Conservation (phyloP, 2,888 invertebrate species). For the Arge pagana region DNA sequence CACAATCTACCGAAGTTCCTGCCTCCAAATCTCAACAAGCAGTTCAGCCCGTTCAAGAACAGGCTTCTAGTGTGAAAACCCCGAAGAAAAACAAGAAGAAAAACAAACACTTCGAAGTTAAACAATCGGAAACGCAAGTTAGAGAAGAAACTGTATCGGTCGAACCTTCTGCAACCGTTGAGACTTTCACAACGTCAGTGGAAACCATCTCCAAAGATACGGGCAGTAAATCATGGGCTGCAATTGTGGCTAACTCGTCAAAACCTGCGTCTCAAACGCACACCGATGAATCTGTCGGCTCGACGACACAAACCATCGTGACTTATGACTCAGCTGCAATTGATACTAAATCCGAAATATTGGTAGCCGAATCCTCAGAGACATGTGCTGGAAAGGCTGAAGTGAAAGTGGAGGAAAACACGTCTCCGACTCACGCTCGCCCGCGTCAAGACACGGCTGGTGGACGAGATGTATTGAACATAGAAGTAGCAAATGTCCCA, state of each 20-base stretch:
- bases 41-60: conserved; percentile 6
- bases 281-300: conserved; percentile 40
- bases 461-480: conserved; percentile 9
- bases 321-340: not conserved
- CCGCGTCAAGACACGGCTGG: conserved; percentile 11
- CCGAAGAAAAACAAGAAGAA: conserved; percentile 28
- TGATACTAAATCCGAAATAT: conserved; percentile 1
- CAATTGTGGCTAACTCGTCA: conserved; percentile 63
- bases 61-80: conserved; percentile 15
- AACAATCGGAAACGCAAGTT: conserved; percentile 7
- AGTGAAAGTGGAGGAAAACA: conserved; percentile 7
- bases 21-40: not conserved
- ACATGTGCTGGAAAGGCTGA: conserved; percentile 1
- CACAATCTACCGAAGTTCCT: not conserved
- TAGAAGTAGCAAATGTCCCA: conserved; percentile 7
- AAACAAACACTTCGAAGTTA: conserved; percentile 21
- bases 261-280: conserved; percentile 53
- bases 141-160: conserved; percentile 1
- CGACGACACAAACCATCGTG: conserved; percentile 31
- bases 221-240: conserved; percentile 73
- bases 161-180: not conserved
- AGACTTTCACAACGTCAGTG: not conserved
- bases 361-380: not conserved
- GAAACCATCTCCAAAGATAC: conserved; percentile 41
- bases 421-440: conserved; percentile 17